Percentiles rank a stretch among this genome's conserved stretches.
Conservation (phyloP, 2,888 invertebrate species). For the Drosophila cognata region DNA sequence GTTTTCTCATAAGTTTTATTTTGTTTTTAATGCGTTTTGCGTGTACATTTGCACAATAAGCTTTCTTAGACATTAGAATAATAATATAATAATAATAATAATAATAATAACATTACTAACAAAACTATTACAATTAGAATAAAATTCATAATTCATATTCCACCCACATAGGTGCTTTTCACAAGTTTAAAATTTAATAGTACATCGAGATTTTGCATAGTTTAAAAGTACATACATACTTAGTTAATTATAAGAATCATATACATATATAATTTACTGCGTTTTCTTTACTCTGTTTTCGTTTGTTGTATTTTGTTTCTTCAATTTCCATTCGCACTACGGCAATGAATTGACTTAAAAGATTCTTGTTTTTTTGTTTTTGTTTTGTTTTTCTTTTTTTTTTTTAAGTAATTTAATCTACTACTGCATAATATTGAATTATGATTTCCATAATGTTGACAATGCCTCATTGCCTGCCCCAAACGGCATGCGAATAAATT, state of each 20-base stretch:
- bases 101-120: slow-evolving; percentile 83
- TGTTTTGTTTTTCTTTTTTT: not conserved
- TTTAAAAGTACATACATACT: slow-evolving; percentile 70
- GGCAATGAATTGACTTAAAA: slow-evolving; percentile 52
- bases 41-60: slow-evolving; percentile 79
- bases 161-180: slow-evolving; percentile 55
- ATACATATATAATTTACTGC: slow-evolving; percentile 43
- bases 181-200: slow-evolving; percentile 77
- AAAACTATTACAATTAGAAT: slow-evolving; percentile 81
- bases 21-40: slow-evolving; percentile 77
- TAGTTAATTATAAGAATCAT: slow-evolving; percentile 57
- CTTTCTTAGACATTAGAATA: slow-evolving; percentile 73
- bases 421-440: slow-evolving; percentile 60
- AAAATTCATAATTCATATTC: slow-evolving; percentile 74
- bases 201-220: slow-evolving; percentile 79
- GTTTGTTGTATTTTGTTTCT: slow-evolving; percentile 18
- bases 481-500: slow-evolving; percentile 59
- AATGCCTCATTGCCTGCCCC: slow-evolving; percentile 35
- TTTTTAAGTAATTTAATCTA: slow-evolving; percentile 53
- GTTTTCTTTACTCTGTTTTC: slow-evolving; percentile 22
- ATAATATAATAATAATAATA: slow-evolving; percentile 62
- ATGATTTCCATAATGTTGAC: slow-evolving; percentile 42
- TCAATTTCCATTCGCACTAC: slow-evolving; percentile 38
- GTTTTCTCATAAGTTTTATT: slow-evolving; percentile 69
- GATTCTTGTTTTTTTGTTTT: slow-evolving; percentile 37